These are phyloP conservation scores for Caranx melampygus DNA, from an alignment of 2,113 vertebrate genomes.

Conservation along the genomic window DNA sequence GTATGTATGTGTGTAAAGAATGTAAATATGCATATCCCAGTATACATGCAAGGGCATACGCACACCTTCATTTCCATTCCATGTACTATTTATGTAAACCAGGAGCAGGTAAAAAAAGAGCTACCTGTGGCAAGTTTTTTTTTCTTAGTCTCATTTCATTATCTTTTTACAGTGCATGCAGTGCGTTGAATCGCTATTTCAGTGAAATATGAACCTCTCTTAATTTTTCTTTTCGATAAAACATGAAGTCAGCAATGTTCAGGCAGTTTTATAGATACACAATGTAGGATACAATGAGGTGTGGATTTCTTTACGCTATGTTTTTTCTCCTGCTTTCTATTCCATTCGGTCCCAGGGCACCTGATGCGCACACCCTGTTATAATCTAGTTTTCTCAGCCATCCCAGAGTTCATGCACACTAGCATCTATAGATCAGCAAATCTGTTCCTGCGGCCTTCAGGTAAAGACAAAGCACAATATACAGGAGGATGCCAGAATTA, in stretches of 20 bases:
- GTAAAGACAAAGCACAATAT: conserved; percentile 20
- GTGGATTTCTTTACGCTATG: not conserved
- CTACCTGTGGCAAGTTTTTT: conserved; percentile 35
- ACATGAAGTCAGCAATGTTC: conserved; percentile 49
- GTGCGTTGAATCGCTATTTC: conserved; percentile 26
- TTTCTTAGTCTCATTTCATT: conserved; percentile 31
- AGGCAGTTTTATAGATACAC: conserved; percentile 31
- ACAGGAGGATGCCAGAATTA: not conserved
- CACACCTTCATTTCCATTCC: conserved; percentile 11
- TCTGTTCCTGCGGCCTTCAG: conserved; percentile 8
- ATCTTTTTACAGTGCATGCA: conserved; percentile 10
- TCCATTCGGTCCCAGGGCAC: not conserved
- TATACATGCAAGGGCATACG: conserved; percentile 1
- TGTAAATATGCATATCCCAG: not conserved
- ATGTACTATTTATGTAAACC: conserved; percentile 37
- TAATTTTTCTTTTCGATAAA: not conserved
- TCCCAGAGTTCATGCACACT: conserved; percentile 27
- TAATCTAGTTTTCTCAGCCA: conserved; percentile 22
- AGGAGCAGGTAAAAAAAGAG: not conserved
- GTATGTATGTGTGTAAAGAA: not conserved
- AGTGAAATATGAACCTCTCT: conserved; percentile 31
- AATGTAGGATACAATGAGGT: not conserved
- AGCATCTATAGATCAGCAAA: not conserved
- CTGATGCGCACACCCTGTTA: conserved; percentile 9
- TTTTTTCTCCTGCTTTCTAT: not conserved